Conservation (phyloP, 2,888 invertebrate species). For the Lithophane semibrunnea region DNA sequence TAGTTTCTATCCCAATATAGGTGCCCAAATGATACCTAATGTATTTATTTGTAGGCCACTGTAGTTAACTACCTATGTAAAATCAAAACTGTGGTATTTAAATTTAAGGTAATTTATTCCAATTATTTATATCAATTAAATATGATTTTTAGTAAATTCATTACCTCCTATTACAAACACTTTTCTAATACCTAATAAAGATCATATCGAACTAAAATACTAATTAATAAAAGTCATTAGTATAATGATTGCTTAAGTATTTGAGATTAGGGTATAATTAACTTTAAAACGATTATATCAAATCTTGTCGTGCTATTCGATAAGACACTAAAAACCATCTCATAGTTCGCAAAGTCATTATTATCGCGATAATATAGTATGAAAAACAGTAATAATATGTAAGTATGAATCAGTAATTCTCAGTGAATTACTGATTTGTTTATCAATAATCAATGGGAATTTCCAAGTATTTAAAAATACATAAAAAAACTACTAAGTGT, state of each 20-base stretch:
- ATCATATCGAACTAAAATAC: slow-evolving; percentile 6
- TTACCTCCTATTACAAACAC: not conserved
- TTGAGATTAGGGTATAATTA: slow-evolving; percentile 8
- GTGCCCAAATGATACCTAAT: not conserved
- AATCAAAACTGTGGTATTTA: not conserved
- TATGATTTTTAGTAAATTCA: not conserved
- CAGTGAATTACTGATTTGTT: too few species aligned
- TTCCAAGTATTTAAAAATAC: slow-evolving; percentile 11
- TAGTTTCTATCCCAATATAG: not conserved
- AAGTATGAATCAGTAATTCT: not conserved
- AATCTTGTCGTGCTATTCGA: slow-evolving; percentile 1
- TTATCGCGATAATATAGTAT: not conserved
- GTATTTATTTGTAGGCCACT: not conserved
- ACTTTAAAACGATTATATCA: not conserved
- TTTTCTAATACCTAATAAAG: slow-evolving; percentile 16
- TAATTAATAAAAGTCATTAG: not conserved
- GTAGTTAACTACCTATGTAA: not conserved
- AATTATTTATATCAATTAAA: not conserved
- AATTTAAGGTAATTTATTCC: not conserved
- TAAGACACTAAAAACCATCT: slow-evolving; percentile 3
- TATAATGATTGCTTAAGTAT: not conserved
- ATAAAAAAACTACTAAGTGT: too few species aligned
- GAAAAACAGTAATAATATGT: too few species aligned
- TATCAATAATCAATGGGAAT: not conserved
- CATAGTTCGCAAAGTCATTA: not conserved